Conservation (phyloP, 1,140 invertebrate species). For the Pemphigus obesinymphae region DNA sequence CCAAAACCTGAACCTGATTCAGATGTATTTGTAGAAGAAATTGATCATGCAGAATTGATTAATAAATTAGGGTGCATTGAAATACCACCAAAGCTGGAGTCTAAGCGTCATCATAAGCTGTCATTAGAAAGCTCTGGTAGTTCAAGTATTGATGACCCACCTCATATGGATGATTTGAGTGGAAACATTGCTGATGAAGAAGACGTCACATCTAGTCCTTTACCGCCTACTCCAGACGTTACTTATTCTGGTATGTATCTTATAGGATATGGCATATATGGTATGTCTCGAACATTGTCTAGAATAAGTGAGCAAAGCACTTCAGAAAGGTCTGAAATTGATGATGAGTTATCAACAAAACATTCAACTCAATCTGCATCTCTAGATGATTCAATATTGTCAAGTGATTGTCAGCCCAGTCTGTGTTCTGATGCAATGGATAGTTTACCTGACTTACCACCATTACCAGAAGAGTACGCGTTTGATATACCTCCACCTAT, state of each 20-base stretch:
- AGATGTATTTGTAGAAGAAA: slow-evolving; percentile 1
- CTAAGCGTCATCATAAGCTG: slow-evolving; percentile 61
- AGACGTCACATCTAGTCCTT: slow-evolving; percentile 43
- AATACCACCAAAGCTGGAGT: slow-evolving; percentile 57
- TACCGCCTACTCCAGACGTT: slow-evolving; percentile 13
- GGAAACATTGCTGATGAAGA: slow-evolving; percentile 53
- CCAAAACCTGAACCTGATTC: background rate
- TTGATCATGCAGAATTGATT: slow-evolving; percentile 19
- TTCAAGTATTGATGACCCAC: slow-evolving; percentile 69
- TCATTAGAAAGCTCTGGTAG: slow-evolving; percentile 73
- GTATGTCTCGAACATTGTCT: slow-evolving; percentile 68
- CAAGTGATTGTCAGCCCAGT: slow-evolving; percentile 78
- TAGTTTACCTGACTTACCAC: slow-evolving; percentile 47
- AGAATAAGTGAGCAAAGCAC: slow-evolving; percentile 81
- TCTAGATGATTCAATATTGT: slow-evolving; percentile 73
- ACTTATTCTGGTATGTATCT: slow-evolving; percentile 27
- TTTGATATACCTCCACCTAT: slow-evolving; percentile 48
- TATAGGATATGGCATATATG: slow-evolving; percentile 58
- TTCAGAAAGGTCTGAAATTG: slow-evolving; percentile 66
- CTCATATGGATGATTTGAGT: slow-evolving; percentile 56
- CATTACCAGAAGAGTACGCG: slow-evolving; percentile 40
- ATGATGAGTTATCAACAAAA: slow-evolving; percentile 75
- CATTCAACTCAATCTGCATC: slow-evolving; percentile 73
- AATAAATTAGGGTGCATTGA: slow-evolving; percentile 45
- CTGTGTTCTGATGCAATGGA: slow-evolving; percentile 65